phyloP scores from a whole-genome alignment of 37 sponge, comb jelly and placozoan species.

The Ephydatia muelleri region DNA sequence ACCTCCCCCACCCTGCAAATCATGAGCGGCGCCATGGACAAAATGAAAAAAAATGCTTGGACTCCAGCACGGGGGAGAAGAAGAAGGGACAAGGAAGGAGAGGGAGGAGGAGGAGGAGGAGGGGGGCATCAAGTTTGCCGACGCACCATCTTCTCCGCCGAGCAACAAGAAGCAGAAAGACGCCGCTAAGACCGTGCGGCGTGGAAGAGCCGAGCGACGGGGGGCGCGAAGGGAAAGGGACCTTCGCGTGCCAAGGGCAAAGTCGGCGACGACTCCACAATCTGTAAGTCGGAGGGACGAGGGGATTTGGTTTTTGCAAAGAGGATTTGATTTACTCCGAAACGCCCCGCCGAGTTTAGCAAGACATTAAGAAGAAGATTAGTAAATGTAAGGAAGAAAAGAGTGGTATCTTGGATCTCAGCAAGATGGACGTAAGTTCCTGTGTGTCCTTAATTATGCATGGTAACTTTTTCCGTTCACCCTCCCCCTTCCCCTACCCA shows the following conservation, averaged over 20 bases:
- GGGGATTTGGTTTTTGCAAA: too few relatives aligned
- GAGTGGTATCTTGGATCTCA: constrained; percentile 77
- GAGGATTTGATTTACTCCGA: background rate
- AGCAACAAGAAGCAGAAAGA: background rate
- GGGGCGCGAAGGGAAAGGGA: background rate
- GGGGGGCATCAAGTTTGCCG: constrained; percentile 26
- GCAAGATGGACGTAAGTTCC: constrained; percentile 84
- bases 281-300: background rate
- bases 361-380: constrained; percentile 87
- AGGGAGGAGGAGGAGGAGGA: background rate
- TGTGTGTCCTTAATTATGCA: too few relatives aligned
- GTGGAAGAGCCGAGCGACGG: constrained; percentile 12
- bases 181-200: constrained; percentile 22
- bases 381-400: constrained; percentile 87
- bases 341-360: background rate
- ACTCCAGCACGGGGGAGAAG: background rate
- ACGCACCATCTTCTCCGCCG: constrained; percentile 16
- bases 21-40: background rate
- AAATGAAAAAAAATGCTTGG: background rate
- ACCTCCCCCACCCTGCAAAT: background rate
- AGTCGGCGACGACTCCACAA: background rate
- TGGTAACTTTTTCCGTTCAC: too few relatives aligned
- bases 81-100: constrained; percentile 1
- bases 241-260: background rate
- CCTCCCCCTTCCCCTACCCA: too few relatives aligned